Base-by-base conservation (phyloP, 1,140 invertebrate genomes). In the Leptopilina boulardi region DNA sequence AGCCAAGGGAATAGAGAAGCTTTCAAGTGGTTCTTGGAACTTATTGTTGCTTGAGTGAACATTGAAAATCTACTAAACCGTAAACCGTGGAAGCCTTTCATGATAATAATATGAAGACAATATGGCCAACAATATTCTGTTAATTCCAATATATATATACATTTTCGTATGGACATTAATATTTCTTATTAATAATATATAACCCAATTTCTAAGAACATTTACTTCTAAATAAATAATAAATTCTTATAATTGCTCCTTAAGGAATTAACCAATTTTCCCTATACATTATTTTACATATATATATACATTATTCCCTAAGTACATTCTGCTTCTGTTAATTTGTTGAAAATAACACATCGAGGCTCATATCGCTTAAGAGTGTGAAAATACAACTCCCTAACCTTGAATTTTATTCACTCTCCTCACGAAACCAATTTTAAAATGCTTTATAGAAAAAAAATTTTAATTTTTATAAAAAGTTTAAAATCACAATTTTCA, bases 31-130 rank as follows among this genome's bases (percentile, higher is more conserved):
- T 66, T 66, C 23, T 3, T 66, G 21, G 59, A 30, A 66, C 59
- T 66, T 66, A 18, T 66, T 34, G 30, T 66, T 66, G 59, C 59
- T 30, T 30, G 59, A 66, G 59, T 66, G 59, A 66, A 66, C 59
- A 66, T 23, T 26, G 59, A 66, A 66, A 30, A 15, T n/a, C 26
- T 30, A 30, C 23, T 13, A 26, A 66, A 66, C 23, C 23, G 26
- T 34, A 30, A 30, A 54, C 18, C 18, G 18, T 54, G 4, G 34
- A 21, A 66, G 26, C 11, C 26, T 30, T 30, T 30, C 13, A 34
- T 30, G 19, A 23, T 26, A 66, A 30, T 30, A 30, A 38, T 38
- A 38, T 38, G 34, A 38, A 38, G 34, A 38, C 34, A 6, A 38
- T 38, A 30, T 38, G 34, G 3, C 34, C 34, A 38, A 38, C 34